phyloP scores from a whole-genome alignment of 2,113 vertebrate genomes.

The Petrocephalus microphthalmus region DNA sequence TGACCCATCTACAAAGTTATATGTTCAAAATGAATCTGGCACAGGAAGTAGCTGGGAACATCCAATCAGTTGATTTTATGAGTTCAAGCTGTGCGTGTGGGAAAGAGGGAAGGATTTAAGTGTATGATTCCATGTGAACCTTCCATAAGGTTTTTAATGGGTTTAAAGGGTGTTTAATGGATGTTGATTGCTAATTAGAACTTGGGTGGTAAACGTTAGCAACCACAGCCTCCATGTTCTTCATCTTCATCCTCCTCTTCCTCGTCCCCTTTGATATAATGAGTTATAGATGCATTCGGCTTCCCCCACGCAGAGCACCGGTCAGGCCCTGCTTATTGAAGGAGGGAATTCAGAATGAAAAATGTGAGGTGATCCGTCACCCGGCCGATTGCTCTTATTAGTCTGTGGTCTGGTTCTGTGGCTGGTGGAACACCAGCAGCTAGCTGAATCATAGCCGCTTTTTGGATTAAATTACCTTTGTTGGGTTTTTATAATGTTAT shows the following conservation, averaged over 20 bases:
- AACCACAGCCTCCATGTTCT: slow-evolving; percentile 5
- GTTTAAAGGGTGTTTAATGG: slow-evolving; percentile 26
- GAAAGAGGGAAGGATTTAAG: neutral
- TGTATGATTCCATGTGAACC: neutral
- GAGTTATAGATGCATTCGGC: neutral
- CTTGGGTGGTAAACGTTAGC: slow-evolving; percentile 10
- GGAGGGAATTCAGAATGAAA: neutral
- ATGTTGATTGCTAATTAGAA: slow-evolving; percentile 32
- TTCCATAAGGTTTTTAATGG: neutral
- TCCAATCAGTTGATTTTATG: neutral
- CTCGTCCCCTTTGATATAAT: slow-evolving; percentile 26
- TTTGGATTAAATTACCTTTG: slow-evolving; percentile 49
- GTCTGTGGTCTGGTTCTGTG: slow-evolving; percentile 9
- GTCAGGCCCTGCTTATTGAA: neutral
- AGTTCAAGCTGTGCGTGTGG: neutral
- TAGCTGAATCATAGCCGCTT: neutral
- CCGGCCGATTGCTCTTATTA: neutral
- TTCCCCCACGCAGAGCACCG: neutral
- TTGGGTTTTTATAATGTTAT: slow-evolving; percentile 32
- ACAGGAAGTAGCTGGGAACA: neutral
- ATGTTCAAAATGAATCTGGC: neutral
- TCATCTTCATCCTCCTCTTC: slow-evolving; percentile 22
- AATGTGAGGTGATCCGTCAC: neutral
- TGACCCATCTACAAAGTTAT: neutral
- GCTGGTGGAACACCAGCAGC: neutral